These are phyloP conservation scores for Cyanocitta stelleri DNA, from an alignment of 2,113 vertebrate species.

Conservation along the genomic window DNA sequence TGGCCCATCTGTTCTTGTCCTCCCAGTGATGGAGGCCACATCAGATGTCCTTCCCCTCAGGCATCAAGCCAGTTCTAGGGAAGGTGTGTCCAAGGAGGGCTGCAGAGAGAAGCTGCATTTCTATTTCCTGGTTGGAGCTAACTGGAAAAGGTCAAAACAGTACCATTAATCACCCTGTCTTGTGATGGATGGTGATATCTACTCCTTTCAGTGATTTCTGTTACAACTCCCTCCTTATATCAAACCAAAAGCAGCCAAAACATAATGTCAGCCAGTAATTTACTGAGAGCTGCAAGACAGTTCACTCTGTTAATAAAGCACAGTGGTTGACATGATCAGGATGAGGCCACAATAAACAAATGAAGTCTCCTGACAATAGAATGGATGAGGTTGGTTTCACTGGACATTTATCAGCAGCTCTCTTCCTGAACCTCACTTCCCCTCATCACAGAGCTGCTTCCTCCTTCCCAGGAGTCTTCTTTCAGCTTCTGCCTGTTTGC, in stretches of 20 bases:
- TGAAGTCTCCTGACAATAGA: not conserved
- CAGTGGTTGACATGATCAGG: not conserved
- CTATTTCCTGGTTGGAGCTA: not conserved
- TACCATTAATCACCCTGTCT: not conserved
- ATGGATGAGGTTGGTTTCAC: not conserved
- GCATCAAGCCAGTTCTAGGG: not conserved
- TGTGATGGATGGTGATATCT: not conserved
- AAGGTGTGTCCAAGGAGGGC: not conserved
- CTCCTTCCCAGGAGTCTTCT: not conserved
- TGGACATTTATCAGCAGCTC: not conserved
- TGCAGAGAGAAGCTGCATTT: not conserved
- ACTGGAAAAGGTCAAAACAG: not conserved
- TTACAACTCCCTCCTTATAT: not conserved
- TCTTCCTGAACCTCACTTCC: not conserved
- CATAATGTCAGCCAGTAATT: not conserved
- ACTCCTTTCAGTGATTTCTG: not conserved
- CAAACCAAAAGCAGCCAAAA: not conserved
- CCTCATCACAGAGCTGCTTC: not conserved
- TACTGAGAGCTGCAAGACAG: not conserved
- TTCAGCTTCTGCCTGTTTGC: not conserved
- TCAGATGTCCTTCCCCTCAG: not conserved
- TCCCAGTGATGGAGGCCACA: not conserved
- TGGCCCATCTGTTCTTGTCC: fast-evolving
- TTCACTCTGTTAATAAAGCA: not conserved
- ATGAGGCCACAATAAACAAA: not conserved